phyloP scores from a whole-genome alignment of 2,113 vertebrate species.

The Brachyhypopomus occidentalis region DNA sequence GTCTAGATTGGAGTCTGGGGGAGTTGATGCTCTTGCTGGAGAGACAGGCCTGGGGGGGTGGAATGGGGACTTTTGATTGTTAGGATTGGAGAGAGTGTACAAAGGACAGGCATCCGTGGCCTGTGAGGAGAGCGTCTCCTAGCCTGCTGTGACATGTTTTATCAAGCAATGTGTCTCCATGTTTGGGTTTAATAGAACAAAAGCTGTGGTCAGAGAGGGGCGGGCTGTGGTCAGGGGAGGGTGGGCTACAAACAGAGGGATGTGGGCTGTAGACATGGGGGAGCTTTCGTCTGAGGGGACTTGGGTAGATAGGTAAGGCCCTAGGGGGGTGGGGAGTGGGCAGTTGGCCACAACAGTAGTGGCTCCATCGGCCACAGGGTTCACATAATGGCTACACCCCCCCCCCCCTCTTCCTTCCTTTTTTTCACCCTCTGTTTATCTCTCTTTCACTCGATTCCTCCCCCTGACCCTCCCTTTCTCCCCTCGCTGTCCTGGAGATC shows the following conservation, averaged over 20 bases:
- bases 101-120: slow-evolving; percentile 44
- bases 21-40: slow-evolving; percentile 67
- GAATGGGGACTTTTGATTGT: slow-evolving; percentile 60
- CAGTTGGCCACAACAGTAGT: background rate
- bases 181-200: slow-evolving; percentile 10
- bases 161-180: slow-evolving; percentile 13
- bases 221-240: background rate
- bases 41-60: slow-evolving; percentile 62
- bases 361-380: background rate
- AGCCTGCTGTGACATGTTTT: slow-evolving; percentile 15
- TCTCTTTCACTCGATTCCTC: slow-evolving; percentile 33
- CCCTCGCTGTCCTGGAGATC: slow-evolving; percentile 27
- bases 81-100: slow-evolving; percentile 58
- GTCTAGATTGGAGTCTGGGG: slow-evolving; percentile 64
- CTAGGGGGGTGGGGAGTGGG: background rate
- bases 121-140: slow-evolving; percentile 4
- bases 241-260: too few relatives aligned
- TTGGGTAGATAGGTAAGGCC: too few relatives aligned
- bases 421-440: slow-evolving; percentile 38
- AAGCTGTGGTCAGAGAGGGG: background rate
- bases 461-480: slow-evolving; percentile 38
- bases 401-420: slow-evolving; percentile 18
- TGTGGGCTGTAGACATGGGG: too few relatives aligned
- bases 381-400: background rate
- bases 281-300: too few relatives aligned